Conservation (phyloP, 2,888 invertebrate genomes). For the Conomelus anceps region DNA sequence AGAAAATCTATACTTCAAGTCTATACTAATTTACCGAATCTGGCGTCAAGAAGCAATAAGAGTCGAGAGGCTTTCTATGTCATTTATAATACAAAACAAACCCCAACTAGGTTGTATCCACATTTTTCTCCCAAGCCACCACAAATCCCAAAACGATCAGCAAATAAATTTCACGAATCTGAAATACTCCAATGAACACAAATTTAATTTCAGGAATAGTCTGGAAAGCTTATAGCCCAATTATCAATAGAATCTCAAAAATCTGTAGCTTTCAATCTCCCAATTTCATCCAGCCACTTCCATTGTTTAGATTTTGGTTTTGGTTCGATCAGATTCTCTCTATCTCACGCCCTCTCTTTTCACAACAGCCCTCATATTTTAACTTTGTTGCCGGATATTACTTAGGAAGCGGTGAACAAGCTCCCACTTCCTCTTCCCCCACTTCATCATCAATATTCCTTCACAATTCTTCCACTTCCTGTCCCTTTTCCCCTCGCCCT, state of each 20-base stretch:
- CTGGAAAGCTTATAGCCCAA: background rate
- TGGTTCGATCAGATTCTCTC: background rate
- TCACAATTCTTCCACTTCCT: background rate
- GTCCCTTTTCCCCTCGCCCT: background rate
- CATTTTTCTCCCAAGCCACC: too few species aligned
- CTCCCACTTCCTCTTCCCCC: background rate
- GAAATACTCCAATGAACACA: too few species aligned
- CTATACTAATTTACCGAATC: too few species aligned
- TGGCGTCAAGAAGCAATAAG: too few species aligned
- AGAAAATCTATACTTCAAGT: too few species aligned
- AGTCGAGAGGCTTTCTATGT: too few species aligned
- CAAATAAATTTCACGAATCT: too few species aligned
- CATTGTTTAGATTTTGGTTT: background rate
- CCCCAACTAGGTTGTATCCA: too few species aligned
- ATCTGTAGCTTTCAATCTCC: too few species aligned
- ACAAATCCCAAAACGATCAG: too few species aligned
- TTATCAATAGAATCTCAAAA: background rate
- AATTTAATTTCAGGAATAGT: background rate
- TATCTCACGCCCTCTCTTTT: background rate
- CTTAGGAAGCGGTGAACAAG: constrained; percentile 7
- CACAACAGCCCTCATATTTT: constrained; percentile 6
- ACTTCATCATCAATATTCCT: background rate
- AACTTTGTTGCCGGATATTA: constrained; percentile 4
- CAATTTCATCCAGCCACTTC: background rate
- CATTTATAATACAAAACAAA: too few species aligned